These are phyloP conservation scores for Scylla paramamosain DNA, from an alignment of 1,140 invertebrate genomes.

Conservation along the genomic window DNA sequence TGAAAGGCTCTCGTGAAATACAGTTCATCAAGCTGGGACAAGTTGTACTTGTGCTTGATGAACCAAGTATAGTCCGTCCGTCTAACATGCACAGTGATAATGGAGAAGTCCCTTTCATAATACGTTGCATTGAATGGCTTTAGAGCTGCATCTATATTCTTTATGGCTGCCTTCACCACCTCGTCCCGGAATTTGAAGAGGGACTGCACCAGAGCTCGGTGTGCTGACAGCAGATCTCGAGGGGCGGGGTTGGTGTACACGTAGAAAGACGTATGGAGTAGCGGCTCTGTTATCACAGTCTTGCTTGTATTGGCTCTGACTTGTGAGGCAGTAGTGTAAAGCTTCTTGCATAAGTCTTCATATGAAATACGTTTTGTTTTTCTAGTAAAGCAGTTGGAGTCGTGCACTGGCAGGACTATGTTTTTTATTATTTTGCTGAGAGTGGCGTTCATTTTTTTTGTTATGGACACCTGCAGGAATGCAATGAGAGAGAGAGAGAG, in stretches of 20 bases:
- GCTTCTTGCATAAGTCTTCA: conserved; percentile 2
- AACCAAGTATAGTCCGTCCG: conserved; percentile 48
- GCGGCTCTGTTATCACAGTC: background rate
- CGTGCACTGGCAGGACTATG: conserved; percentile 49
- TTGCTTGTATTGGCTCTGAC: background rate
- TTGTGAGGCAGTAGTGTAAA: conserved; percentile 7
- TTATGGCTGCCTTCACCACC: conserved; percentile 14
- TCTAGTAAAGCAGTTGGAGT: conserved; percentile 44
- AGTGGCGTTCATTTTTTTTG: background rate
- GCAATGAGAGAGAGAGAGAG: background rate
- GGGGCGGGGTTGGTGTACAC: conserved; percentile 52
- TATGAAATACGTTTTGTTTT: background rate
- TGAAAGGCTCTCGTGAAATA: conserved; percentile 50
- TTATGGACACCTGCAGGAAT: conserved; percentile 61
- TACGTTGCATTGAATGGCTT: background rate
- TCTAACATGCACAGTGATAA: conserved; percentile 59
- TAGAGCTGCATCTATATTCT: conserved; percentile 34
- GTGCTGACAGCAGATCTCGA: background rate
- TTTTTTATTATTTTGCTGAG: background rate
- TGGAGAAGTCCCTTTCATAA: background rate
- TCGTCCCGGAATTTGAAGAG: conserved; percentile 16
- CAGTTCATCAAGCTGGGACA: conserved; percentile 55
- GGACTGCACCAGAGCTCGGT: background rate
- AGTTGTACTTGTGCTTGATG: conserved; percentile 30
- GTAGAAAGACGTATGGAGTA: conserved; percentile 36